These are phyloP conservation scores for Cephus rjabovi DNA, from an alignment of 2,888 invertebrate genomes.

Conservation along the genomic window DNA sequence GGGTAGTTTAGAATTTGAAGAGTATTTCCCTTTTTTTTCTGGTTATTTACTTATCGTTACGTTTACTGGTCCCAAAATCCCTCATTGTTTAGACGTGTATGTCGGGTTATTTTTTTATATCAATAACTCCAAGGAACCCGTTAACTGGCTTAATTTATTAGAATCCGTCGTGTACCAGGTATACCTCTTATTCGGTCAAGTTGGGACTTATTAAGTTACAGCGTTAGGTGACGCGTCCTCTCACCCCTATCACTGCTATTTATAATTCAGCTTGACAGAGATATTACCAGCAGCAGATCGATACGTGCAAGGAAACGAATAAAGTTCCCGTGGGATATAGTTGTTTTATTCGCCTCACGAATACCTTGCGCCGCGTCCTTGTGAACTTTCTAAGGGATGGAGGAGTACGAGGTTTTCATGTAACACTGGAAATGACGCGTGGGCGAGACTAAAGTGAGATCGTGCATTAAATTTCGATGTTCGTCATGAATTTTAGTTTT, in stretches of 20 bases:
- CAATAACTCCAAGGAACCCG: neutral
- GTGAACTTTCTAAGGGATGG: neutral
- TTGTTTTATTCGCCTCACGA: neutral
- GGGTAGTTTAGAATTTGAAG: neutral
- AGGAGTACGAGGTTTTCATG: neutral
- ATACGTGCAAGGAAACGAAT: neutral
- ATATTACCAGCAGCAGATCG: neutral
- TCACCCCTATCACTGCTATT: neutral
- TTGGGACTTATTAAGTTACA: constrained; percentile 23
- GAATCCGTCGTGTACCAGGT: neutral
- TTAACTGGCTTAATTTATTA: neutral
- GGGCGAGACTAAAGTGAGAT: neutral
- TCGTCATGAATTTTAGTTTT: neutral
- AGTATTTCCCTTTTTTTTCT: neutral
- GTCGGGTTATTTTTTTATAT: neutral
- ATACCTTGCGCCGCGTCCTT: neutral
- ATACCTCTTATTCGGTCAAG: constrained; percentile 17
- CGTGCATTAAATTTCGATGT: neutral
- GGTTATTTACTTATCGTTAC: neutral
- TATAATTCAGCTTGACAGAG: neutral
- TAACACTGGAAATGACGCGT: neutral
- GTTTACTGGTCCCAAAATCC: neutral
- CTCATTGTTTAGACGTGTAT: neutral
- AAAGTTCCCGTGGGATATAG: neutral
- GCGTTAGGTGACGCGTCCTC: constrained; percentile 17